Evolutionary conservation across 2,113 vertebrate species (phyloP).

Genomic region (Montifringilla adamsi): DNA sequence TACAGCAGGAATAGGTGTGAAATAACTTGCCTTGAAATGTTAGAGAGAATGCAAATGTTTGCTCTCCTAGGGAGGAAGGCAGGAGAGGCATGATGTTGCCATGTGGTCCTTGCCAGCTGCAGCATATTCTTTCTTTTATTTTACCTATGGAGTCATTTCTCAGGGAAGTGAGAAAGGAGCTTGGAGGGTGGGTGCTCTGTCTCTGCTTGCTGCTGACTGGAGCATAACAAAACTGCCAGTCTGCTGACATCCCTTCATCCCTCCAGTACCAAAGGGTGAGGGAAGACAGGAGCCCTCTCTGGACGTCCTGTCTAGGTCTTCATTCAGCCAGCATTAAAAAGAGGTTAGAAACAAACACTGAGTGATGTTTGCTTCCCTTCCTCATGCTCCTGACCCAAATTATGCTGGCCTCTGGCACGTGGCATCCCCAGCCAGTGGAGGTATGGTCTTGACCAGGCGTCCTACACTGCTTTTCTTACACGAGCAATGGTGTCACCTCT

Average conservation of each 20-base stretch:
- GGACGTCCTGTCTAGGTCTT: neutral
- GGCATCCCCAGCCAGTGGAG: neutral
- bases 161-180: neutral
- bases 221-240: neutral
- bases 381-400: neutral
- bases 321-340: neutral
- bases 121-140: neutral
- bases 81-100: neutral
- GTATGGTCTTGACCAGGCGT: fast-evolving
- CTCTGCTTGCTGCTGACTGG: neutral
- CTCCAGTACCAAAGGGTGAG: neutral
- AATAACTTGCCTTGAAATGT: neutral
- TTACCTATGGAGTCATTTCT: neutral
- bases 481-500: neutral
- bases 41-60: slow-evolving; percentile 17
- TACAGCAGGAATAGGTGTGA: neutral
- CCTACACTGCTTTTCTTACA: neutral
- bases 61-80: neutral
- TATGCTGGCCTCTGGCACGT: fast-evolving
- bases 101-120: neutral
- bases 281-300: neutral
- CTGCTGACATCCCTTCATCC: neutral
- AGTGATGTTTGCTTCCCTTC: neutral
- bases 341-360: neutral
- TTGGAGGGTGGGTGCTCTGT: fast-evolving